phyloP scores from a whole-genome alignment of 2,888 invertebrate genomes.

The Hirtodrosophila trivittata region DNA sequence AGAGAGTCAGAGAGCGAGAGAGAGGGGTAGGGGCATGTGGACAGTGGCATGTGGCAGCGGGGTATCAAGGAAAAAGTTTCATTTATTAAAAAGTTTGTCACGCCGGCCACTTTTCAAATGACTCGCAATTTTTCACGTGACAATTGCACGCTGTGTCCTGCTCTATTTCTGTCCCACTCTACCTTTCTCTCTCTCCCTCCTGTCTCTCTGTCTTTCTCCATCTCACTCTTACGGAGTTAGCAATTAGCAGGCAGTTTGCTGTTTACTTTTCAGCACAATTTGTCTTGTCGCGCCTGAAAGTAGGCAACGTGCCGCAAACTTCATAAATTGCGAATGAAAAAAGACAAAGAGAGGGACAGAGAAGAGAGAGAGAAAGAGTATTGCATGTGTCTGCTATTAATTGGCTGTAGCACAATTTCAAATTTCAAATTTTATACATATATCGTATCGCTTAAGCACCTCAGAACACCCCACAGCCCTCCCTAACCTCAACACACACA shows the following conservation, averaged over 20 bases:
- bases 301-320: slow-evolving; percentile 68
- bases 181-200: background rate
- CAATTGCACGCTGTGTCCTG: slow-evolving; percentile 50
- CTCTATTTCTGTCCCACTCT: background rate
- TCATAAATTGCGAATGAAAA: slow-evolving; percentile 57
- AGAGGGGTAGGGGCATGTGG: background rate
- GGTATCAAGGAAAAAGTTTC: slow-evolving; percentile 61
- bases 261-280: slow-evolving; percentile 72
- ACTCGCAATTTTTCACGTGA: slow-evolving; percentile 76
- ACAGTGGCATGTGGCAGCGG: background rate
- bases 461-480: background rate
- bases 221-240: slow-evolving; percentile 8
- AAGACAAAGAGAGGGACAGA: background rate
- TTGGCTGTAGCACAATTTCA: slow-evolving; percentile 11
- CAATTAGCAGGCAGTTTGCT: slow-evolving; percentile 74
- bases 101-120: slow-evolving; percentile 72
- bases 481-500: no score
- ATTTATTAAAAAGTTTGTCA: slow-evolving; percentile 76
- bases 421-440: slow-evolving; percentile 39
- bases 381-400: slow-evolving; percentile 11
- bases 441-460: no score
- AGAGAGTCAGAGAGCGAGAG: no score
- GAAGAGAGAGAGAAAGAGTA: background rate
- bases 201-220: background rate
- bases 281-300: slow-evolving; percentile 68